Base-by-base conservation (phyloP, 1,140 invertebrate species). In the Zaprionus camerounensis region DNA sequence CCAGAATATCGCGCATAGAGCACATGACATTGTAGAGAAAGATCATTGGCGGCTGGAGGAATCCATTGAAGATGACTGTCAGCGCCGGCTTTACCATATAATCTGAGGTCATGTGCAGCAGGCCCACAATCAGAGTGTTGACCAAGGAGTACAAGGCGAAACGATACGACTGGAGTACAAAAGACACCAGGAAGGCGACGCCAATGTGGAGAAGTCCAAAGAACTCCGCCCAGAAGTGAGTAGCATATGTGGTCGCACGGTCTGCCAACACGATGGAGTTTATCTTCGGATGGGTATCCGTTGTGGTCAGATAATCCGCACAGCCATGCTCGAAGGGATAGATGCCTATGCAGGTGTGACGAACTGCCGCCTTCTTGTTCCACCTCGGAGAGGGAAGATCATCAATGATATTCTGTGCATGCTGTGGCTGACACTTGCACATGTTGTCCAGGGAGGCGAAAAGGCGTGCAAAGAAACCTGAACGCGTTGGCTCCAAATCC, bases 241-340 rank as follows among this genome's bases (percentile, higher is more conserved):
- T 95, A 4, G 94, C 94, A 68, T 94, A 93, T 57, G 93, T 91
- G 69, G 94, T 94, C 1, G 94, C 94, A 73, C 94, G 94, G 69
- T 95, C 94, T 0, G 94, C 94, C 36, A 94, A 82, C 36, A 93
- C 92, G 59, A 95, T 94, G 0, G 94, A 94, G 5, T 91, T 79
- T 17, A 95, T 87, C 46, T 94, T 81, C 5, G 95, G 95, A 49
- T 94, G 93, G 2, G 92, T 93, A 77, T 96, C 95, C 2, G 95
- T 95, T 11, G 95, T 95, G 76, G 93, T 92, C 75, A 94, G 94
- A 77, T 95, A 95, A 92, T 94, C 94, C 5, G 94, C 94, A 77
- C 94, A 95, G 46, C 95, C 95, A 77, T 95, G 95, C 83, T 96
- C 95, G 74, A 96, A 96, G 53, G 95, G 95, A 90, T 96, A 96